A percentile compares a stretch with the other conserved stretches of the same genome.
phyloP scores from a whole-genome alignment of 2,888 invertebrate species.

The Nemurella pictetii region DNA sequence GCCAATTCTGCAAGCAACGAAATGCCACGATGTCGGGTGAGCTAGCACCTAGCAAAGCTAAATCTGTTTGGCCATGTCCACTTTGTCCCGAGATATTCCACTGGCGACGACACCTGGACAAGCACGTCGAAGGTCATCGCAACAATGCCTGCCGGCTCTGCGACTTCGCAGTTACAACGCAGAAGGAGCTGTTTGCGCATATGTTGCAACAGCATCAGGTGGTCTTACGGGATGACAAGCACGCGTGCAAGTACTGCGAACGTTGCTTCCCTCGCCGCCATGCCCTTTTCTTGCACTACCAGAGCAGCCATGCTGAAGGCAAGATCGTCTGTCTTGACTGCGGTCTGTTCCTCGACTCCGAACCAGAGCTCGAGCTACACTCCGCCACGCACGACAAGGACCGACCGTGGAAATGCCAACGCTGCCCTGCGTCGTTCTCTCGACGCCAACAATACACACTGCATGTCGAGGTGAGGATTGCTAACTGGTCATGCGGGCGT shows the following conservation, averaged over 20 bases:
- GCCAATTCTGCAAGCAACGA: background rate
- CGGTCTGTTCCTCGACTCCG: slow-evolving; percentile 45
- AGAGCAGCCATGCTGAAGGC: slow-evolving; percentile 45
- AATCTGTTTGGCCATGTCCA: background rate
- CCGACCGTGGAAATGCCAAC: slow-evolving; percentile 45
- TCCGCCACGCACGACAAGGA: slow-evolving; percentile 43
- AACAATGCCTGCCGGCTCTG: slow-evolving; percentile 44
- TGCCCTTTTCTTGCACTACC: slow-evolving; percentile 45
- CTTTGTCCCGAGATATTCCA: background rate
- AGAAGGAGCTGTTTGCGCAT: slow-evolving; percentile 45
- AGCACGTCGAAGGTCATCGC: slow-evolving; percentile 45
- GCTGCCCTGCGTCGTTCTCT: slow-evolving; percentile 45
- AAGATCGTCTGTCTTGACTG: slow-evolving; percentile 47
- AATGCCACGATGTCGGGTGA: background rate
- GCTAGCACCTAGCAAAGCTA: background rate
- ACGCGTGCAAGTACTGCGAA: background rate
- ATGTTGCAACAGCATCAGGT: slow-evolving; percentile 45
- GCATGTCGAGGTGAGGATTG: slow-evolving; percentile 44
- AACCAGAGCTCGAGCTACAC: background rate
- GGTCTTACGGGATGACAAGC: background rate
- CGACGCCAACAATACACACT: slow-evolving; percentile 47
- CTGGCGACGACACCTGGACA: slow-evolving; percentile 39
- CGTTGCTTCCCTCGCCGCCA: background rate
- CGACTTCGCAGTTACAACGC: slow-evolving; percentile 44
- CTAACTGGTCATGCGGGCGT: too few species aligned